Evolutionary conservation across 2,888 invertebrate genomes (phyloP).

Genomic region (Hyles lineata): DNA sequence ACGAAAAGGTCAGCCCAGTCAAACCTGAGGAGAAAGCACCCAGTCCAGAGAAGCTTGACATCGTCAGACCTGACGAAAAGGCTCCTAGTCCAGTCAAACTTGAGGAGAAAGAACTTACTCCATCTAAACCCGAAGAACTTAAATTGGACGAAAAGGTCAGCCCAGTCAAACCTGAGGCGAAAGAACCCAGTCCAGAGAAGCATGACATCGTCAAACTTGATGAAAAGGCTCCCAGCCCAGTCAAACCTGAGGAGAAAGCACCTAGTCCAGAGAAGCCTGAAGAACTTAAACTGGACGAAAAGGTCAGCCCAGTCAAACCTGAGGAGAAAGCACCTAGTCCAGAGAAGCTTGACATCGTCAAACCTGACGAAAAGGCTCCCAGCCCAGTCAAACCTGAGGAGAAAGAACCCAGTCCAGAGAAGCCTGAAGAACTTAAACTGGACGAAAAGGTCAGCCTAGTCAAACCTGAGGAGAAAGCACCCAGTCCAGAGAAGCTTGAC

Average conservation of each 20-base stretch:
- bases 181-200: conserved; percentile 31
- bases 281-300: conserved; percentile 31
- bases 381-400: conserved; percentile 29
- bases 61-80: too few relatives aligned
- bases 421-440: background rate
- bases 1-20: background rate
- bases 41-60: too few relatives aligned
- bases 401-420: conserved; percentile 17
- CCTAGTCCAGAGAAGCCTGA: conserved; percentile 2
- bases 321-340: conserved; percentile 34
- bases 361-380: conserved; percentile 21
- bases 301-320: conserved; percentile 30
- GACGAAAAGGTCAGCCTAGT: conserved; percentile 24
- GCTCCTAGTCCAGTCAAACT: too few relatives aligned
- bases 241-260: conserved; percentile 30
- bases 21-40: too few relatives aligned
- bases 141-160: background rate
- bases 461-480: conserved; percentile 30
- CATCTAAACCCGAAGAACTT: too few relatives aligned
- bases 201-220: background rate
- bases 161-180: conserved; percentile 31
- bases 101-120: too few relatives aligned
- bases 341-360: conserved; percentile 6
- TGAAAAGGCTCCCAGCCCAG: conserved; percentile 35
- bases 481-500: conserved; percentile 2